Percentiles rank a stretch among this genome's conserved stretches.
phyloP scores from a whole-genome alignment of 1,140 invertebrate genomes.

The Cephus cinctus region DNA sequence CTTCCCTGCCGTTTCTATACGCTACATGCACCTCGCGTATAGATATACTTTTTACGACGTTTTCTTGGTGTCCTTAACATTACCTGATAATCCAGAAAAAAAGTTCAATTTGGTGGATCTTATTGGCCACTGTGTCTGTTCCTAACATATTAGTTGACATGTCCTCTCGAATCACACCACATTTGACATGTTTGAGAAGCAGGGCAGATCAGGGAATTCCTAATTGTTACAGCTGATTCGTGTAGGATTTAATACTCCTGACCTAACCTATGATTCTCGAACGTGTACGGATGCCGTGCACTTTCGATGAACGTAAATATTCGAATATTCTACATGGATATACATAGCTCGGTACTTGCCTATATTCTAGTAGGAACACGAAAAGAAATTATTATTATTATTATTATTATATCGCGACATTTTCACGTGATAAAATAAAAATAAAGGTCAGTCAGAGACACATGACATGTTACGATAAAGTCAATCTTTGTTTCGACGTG shows the following conservation, averaged over 20 bases:
- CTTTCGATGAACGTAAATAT: not conserved
- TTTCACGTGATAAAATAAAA: conserved; percentile 1
- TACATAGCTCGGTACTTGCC: conserved; percentile 2
- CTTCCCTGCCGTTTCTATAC: conserved; percentile 1
- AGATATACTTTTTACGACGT: conserved; percentile 22
- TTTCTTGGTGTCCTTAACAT: conserved; percentile 29
- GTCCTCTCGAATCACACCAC: not conserved
- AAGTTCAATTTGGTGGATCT: not conserved
- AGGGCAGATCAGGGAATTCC: not conserved
- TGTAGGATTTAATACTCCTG: not conserved
- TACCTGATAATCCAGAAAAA: conserved; percentile 15
- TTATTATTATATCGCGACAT: too few species aligned
- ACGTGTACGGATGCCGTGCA: not conserved
- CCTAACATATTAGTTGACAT: not conserved
- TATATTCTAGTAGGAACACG: not conserved
- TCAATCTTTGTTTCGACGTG: not conserved
- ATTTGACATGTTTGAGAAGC: not conserved
- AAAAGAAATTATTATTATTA: not conserved
- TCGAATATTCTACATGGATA: not conserved
- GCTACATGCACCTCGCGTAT: not conserved
- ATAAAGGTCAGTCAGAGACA: conserved; percentile 1
- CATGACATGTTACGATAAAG: conserved; percentile 8
- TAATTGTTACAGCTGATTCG: not conserved
- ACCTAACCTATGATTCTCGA: not conserved
- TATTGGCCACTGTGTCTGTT: not conserved